Conservation (phyloP, 2,797 vertebrate genomes). For the Takifugu rubripes region DNA sequence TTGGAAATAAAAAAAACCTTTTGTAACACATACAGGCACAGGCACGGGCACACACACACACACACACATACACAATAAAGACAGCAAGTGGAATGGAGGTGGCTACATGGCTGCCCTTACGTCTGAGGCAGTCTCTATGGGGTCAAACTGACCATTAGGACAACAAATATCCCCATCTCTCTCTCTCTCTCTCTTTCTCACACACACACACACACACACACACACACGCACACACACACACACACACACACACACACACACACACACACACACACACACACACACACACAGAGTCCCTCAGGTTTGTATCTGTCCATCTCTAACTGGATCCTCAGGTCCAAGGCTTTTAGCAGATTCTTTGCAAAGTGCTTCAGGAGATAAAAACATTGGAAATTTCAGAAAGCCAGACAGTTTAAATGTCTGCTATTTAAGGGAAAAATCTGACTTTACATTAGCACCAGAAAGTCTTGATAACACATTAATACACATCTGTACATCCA, state of each 20-base stretch:
- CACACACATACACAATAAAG: constrained; percentile 27
- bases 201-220: constrained; percentile 10
- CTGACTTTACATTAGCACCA: too few relatives aligned
- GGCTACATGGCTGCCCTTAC: constrained; percentile 70
- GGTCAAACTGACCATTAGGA: constrained; percentile 65
- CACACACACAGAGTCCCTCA: not conserved
- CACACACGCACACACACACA: constrained; percentile 7
- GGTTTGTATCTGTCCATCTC: constrained; percentile 14
- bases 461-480: too few relatives aligned
- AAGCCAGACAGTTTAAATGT: not conserved
- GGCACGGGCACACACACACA: constrained; percentile 3
- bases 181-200: constrained; percentile 1
- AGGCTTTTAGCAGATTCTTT: constrained; percentile 31
- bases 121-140: constrained; percentile 71
- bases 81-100: constrained; percentile 53
- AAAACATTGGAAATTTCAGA: not conserved
- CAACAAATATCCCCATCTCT: constrained; percentile 37
- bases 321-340: constrained; percentile 18
- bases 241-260: not conserved
- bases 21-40: not conserved
- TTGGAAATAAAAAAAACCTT: not conserved
- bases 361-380: constrained; percentile 17
- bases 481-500: too few relatives aligned
- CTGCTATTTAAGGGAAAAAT: not conserved
- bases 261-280: constrained; percentile 13